Evolutionary conservation across 2,113 vertebrate species (phyloP), one percentile per base, ranked within the genome.

Genomic region (Chionodraco myersi): DNA sequence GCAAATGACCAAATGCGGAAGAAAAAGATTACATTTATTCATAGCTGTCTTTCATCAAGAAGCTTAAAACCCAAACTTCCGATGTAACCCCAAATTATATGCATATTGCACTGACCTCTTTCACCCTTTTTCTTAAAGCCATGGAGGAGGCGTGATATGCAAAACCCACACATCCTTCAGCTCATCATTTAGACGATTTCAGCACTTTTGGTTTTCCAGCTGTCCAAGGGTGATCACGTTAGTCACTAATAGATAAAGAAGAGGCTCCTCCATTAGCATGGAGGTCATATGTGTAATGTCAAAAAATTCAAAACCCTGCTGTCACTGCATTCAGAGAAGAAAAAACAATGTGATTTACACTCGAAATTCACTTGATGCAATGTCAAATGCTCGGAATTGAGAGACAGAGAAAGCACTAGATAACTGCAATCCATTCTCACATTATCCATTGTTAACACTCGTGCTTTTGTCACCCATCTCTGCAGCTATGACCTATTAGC

Each of bases 1-100:
- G 90, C 86, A 93, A 94, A 92, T 89, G 88, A 91, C 88, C 85
- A 90, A 85, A 90, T 86, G 80, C 80, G 88, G 88, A 81, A 84
- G 87, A 90, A 92, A 41, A 92, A 93, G 91, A 93, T 93, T 92
- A 93, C 90, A 90, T 94, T 92, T 94, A 93, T 93, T 92, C 91
- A 92, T 87, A 80, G 89, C 90, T 63, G 90, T 85, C 90, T 93
- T 93, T 93, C 91, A 94, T 94, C 92, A 91, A 91, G 91, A 88
- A 86, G 92, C 92, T 93, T 94, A 93, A 91, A 91, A 88, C 86
- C 90, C 67, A 91, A 89, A 92, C 91, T 92, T 88, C 82, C 85
- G 91, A 91, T 91, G 87, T 91, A 92, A 90, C 91, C 90, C 85
- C 86, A 94, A 94, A 93, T 93, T 63, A 92, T 93, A 94, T 94